These are phyloP conservation scores for Strigops habroptila DNA, from an alignment of 2,113 vertebrate genomes.

Conservation along the genomic window DNA sequence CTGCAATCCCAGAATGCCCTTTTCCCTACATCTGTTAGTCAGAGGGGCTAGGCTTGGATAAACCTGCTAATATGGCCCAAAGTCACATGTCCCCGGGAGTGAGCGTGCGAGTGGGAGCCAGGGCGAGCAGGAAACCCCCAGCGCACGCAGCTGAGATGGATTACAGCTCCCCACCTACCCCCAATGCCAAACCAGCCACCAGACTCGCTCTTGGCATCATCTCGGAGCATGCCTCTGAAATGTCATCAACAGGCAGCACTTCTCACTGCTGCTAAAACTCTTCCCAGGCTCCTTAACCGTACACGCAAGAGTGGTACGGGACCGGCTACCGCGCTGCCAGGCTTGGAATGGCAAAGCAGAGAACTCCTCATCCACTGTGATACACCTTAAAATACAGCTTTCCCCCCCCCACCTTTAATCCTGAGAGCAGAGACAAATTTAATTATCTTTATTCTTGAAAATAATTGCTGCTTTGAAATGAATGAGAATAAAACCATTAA, in stretches of 20 bases:
- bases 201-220: neutral
- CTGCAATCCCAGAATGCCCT: conserved; percentile 69
- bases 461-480: neutral
- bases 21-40: conserved; percentile 70
- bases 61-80: conserved; percentile 56
- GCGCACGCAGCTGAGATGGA: neutral
- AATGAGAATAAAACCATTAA: neutral
- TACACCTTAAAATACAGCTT: neutral
- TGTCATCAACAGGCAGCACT: neutral
- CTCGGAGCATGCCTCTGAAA: neutral
- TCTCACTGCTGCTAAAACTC: neutral
- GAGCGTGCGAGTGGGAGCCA: neutral
- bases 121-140: neutral
- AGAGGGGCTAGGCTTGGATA: conserved; percentile 54
- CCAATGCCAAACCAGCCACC: neutral
- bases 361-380: neutral
- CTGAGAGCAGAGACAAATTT: neutral
- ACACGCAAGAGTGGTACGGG: fast-evolving
- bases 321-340: fast-evolving
- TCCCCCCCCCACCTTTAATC: neutral
- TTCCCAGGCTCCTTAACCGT: neutral
- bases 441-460: neutral
- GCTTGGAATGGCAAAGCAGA: neutral
- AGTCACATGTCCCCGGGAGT: neutral
- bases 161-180: neutral